Percentiles rank a stretch among this genome's conserved stretches.
phyloP scores from a whole-genome alignment of 2,888 invertebrate genomes.

The Caenorhabditis wallacei region DNA sequence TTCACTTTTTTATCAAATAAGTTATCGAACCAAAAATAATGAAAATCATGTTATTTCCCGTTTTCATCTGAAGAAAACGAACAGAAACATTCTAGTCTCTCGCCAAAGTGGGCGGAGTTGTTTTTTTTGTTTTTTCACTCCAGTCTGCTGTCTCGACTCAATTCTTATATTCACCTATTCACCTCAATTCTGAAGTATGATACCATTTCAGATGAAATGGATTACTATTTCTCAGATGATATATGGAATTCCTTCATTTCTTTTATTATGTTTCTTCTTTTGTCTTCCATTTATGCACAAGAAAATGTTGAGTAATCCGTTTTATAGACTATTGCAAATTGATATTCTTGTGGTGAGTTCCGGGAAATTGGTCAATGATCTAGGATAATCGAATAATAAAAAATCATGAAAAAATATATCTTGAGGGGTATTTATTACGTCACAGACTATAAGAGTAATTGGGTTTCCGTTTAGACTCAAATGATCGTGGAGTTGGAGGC shows the following conservation, averaged over 20 bases:
- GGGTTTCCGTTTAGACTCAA: too few species aligned
- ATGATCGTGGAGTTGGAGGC: too few species aligned
- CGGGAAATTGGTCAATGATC: background rate
- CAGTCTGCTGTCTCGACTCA: background rate
- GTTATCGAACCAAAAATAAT: background rate
- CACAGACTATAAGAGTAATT: too few species aligned
- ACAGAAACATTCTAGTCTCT: background rate
- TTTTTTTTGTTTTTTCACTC: background rate
- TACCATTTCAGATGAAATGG: conserved; percentile 23
- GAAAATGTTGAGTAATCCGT: conserved; percentile 37
- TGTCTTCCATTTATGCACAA: conserved; percentile 16
- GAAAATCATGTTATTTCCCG: background rate
- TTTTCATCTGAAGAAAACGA: background rate
- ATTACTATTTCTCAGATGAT: conserved; percentile 35
- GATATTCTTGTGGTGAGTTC: conserved; percentile 51
- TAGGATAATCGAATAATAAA: background rate
- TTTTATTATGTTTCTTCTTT: conserved; percentile 47
- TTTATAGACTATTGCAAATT: conserved; percentile 42
- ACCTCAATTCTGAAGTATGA: background rate
- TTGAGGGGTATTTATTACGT: too few species aligned
- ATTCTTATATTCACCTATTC: background rate
- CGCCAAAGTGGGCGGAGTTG: conserved; percentile 1
- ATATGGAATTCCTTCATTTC: conserved; percentile 55
- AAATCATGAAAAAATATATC: too few species aligned
- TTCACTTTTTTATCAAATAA: background rate